Conservation (phyloP, 2,888 invertebrate species). For the Notodonta dromedarius region DNA sequence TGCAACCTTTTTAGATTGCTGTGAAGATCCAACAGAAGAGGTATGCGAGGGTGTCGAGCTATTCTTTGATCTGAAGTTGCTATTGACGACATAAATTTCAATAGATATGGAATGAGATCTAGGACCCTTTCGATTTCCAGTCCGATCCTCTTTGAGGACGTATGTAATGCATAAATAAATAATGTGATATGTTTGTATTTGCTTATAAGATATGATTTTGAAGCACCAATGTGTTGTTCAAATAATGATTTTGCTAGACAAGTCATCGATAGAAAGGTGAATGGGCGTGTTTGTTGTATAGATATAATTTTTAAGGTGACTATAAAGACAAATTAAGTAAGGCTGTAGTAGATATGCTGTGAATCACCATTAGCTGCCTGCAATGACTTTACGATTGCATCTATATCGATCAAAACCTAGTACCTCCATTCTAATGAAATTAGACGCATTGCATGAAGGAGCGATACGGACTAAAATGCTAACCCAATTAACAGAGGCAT, state of each 20-base stretch:
- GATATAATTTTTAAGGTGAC: too few relatives aligned
- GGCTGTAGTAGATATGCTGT: neutral
- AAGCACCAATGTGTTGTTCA: too few relatives aligned
- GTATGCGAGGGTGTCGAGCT: neutral
- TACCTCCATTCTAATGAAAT: neutral
- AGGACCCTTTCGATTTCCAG: slow-evolving; percentile 21
- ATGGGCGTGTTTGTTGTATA: too few relatives aligned
- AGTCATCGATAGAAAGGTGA: too few relatives aligned
- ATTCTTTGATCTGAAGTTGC: slow-evolving; percentile 26
- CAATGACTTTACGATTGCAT: neutral
- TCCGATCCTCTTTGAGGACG: neutral
- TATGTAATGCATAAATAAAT: neutral
- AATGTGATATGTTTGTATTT: neutral
- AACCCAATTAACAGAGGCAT: slow-evolving; percentile 21
- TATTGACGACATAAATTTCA: slow-evolving; percentile 21
- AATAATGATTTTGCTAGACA: too few relatives aligned
- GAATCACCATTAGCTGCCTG: neutral
- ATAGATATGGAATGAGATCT: slow-evolving; percentile 28
- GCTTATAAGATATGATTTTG: neutral
- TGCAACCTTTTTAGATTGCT: neutral
- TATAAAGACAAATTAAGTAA: too few relatives aligned
- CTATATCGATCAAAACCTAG: neutral
- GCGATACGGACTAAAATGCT: slow-evolving; percentile 11
- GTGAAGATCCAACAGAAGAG: neutral
- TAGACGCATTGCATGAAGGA: slow-evolving; percentile 10